Base-by-base conservation (phyloP, 2,113 vertebrate species). In the Jacana jacana region DNA sequence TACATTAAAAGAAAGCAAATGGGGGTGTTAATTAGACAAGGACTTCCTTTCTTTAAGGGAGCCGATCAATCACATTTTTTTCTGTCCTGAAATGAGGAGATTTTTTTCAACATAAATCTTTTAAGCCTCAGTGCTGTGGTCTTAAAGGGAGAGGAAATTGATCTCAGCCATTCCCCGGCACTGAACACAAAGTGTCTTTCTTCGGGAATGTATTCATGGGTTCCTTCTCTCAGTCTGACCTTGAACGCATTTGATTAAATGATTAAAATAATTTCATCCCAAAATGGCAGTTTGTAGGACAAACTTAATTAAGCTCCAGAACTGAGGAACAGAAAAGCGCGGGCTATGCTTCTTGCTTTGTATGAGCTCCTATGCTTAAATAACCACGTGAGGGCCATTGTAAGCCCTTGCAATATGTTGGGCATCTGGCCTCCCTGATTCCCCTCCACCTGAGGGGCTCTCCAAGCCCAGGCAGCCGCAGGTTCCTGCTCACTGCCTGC, bases 121-220 rank as follows among this genome's bases (percentile, higher is more conserved):
- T 95, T 75, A 96, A 96, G 82, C 17, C 37, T 9, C 65, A 76
- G 61, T 77, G 40, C 40, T 82, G 25, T 2, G 6, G 17, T 57
- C 84, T 88, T 87, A 85, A 87, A 84, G 46, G 61, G 85, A 85
- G 44, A 93, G 88, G 91, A 96, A 92, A 93, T 58, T 87, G 86
- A 79, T 94, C 81, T 87, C 65, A 71, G 83, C 49, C 64, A 27
- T 77, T 80, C 52, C n/a, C 31, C 11, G 13, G 37, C 66, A 81
- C 40, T 58, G 81, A 81, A 91, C 35, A 23, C 57, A 58, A 92
- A 84, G 31, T 71, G 37, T 66, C 88, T 84, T 91, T 96, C 83
- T 92, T 92, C 52, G 65, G 80, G 60, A 87, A 92, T 11, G 22
- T 66, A 69, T 85, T 89, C 51, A 72, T 83, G 60, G 84, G 22